Percentiles rank a stretch among this genome's conserved stretches.
These are phyloP conservation scores for Scaptodrosophila latifasciaeformis DNA, from an alignment of 2,888 invertebrate genomes.

Conservation along the genomic window DNA sequence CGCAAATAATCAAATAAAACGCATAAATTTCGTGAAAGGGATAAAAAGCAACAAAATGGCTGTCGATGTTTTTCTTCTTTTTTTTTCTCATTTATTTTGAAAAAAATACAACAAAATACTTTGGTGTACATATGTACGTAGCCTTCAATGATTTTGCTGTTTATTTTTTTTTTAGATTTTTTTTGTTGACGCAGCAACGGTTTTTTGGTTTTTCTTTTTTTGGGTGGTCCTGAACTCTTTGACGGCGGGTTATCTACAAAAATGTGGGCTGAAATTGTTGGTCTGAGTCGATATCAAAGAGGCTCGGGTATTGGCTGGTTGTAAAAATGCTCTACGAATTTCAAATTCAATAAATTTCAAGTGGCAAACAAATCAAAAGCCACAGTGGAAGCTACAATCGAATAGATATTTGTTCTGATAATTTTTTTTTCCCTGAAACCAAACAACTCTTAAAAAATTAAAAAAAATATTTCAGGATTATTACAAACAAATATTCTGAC, in stretches of 20 bases:
- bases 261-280: slow-evolving; percentile 28
- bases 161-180: slow-evolving; percentile 27
- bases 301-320: no score
- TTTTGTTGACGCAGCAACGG: slow-evolving; percentile 45
- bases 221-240: no score
- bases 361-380: slow-evolving; percentile 10
- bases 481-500: background rate
- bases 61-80: no score
- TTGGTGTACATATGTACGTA: slow-evolving; percentile 29
- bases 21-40: slow-evolving; percentile 64
- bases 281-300: slow-evolving; percentile 37
- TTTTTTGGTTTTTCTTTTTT: slow-evolving; percentile 16
- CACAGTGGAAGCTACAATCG: slow-evolving; percentile 42
- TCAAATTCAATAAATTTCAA: slow-evolving; percentile 48
- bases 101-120: background rate
- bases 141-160: slow-evolving; percentile 8
- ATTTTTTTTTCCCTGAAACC: no score
- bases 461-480: background rate
- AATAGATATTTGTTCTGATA: no score
- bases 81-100: no score
- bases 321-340: no score
- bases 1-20: slow-evolving; percentile 65
- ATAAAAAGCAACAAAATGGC: slow-evolving; percentile 54
- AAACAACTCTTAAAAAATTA: background rate
- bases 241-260: no score